These are phyloP conservation scores for Dipodomys stephensi DNA, from an alignment of 2,113 vertebrate genomes.

Conservation along the genomic window DNA sequence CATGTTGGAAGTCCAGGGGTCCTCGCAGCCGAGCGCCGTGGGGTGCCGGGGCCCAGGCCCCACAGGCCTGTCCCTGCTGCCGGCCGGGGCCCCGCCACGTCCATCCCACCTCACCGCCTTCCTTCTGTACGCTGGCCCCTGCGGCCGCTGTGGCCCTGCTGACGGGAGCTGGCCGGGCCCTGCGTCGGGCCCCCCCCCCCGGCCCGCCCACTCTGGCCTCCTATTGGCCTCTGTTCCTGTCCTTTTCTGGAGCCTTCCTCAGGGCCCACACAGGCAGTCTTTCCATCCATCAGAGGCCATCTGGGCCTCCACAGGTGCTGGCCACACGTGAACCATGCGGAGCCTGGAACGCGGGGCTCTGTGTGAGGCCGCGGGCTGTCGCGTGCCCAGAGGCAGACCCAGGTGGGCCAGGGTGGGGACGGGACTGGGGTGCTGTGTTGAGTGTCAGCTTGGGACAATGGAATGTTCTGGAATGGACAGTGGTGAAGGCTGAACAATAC, in stretches of 20 bases:
- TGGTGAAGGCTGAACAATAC: not conserved
- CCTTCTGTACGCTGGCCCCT: not conserved
- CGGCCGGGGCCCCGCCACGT: too few species aligned
- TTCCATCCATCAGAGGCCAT: too few species aligned
- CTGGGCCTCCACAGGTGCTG: too few species aligned
- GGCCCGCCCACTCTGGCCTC: not conserved
- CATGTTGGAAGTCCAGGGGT: not conserved
- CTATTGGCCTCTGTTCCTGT: not conserved
- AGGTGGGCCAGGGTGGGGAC: too few species aligned
- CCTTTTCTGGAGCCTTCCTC: not conserved
- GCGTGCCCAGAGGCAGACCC: not conserved
- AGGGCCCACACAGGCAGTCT: not conserved
- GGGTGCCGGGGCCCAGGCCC: not conserved
- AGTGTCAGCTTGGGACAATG: not conserved
- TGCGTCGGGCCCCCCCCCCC: rapidly evolving
- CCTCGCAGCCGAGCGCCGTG: not conserved
- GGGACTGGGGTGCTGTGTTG: not conserved
- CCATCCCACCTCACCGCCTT: not conserved
- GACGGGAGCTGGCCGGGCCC: not conserved
- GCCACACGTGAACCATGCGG: too few species aligned
- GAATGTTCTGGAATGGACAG: not conserved
- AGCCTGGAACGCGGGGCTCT: too few species aligned
- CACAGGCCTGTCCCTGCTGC: not conserved
- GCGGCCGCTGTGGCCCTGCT: not conserved
- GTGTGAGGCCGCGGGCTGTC: not conserved